Evolutionary conservation across 2,888 invertebrate species (phyloP).

Genomic region (Toxonevra muliebris): DNA sequence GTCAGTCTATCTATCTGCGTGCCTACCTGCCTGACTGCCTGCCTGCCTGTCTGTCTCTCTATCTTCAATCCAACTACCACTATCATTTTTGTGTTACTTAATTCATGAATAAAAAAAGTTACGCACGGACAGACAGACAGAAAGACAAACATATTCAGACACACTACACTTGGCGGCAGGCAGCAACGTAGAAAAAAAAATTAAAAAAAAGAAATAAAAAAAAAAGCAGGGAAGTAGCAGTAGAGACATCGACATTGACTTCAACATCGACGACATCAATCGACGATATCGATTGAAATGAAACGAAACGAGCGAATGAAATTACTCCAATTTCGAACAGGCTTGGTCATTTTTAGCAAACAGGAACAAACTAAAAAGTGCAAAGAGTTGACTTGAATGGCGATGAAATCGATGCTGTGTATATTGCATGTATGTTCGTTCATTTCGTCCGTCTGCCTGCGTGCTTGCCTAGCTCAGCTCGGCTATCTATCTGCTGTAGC

Average conservation of each 20-base stretch:
- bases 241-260: conserved; percentile 15
- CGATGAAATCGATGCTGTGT: conserved; percentile 54
- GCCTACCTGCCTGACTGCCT: conserved; percentile 9
- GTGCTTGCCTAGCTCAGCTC: background rate
- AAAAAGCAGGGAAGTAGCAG: conserved; percentile 8
- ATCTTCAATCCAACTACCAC: conserved; percentile 11
- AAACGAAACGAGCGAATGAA: conserved; percentile 38
- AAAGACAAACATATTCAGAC: conserved; percentile 8
- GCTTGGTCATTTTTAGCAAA: conserved; percentile 57
- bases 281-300: conserved; percentile 6
- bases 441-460: conserved; percentile 13
- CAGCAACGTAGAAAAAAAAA: conserved; percentile 5
- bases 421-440: conserved; percentile 24
- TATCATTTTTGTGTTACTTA: conserved; percentile 37
- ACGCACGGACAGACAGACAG: conserved; percentile 28
- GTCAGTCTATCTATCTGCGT: conserved; percentile 21
- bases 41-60: conserved; percentile 11
- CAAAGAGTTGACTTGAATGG: conserved; percentile 52
- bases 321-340: conserved; percentile 58
- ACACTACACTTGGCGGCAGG: conserved; percentile 33
- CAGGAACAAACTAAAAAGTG: conserved; percentile 49
- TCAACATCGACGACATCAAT: conserved; percentile 33
- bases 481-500: too few species aligned
- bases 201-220: conserved; percentile 19
- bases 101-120: conserved; percentile 46